A percentile compares a stretch with the other conserved stretches of the same genome.
Conservation (phyloP, 2,797 vertebrate species). For the Hydrocynus forskahlii region DNA sequence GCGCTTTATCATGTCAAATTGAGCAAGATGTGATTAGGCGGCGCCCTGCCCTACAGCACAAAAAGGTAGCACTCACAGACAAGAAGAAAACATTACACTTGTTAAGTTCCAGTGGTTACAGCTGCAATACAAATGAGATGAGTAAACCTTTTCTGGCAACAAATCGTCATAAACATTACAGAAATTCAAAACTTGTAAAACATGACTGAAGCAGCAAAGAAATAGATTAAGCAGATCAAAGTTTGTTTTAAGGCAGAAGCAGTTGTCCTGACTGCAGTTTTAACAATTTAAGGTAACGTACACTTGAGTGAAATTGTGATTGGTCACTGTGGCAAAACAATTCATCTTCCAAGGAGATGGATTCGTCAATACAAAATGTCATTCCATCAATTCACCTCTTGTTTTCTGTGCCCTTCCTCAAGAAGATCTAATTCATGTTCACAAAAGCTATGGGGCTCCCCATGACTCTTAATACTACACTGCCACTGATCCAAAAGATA, state of each 20-base stretch:
- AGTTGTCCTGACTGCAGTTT: neutral
- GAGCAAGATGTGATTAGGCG: neutral
- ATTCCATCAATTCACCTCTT: neutral
- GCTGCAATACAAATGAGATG: slow-evolving; percentile 1
- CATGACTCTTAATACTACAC: neutral
- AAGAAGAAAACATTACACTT: neutral
- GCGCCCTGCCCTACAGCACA: neutral
- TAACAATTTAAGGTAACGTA: neutral
- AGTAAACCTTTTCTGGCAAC: neutral
- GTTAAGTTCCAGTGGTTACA: slow-evolving; percentile 6
- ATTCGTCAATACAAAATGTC: neutral
- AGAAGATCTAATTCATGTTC: neutral
- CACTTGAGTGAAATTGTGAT: neutral
- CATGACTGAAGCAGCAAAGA: neutral
- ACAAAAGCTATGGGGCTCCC: neutral
- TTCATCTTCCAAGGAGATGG: neutral
- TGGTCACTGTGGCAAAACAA: neutral
- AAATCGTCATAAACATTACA: neutral
- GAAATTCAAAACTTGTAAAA: neutral
- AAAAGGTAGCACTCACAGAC: neutral
- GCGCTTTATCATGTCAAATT: neutral
- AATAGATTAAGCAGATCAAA: slow-evolving; percentile 4
- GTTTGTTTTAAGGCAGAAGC: slow-evolving; percentile 8
- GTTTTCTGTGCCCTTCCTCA: neutral
- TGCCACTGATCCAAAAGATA: neutral